Evolutionary conservation across 2,888 invertebrate species (phyloP), one percentile per base, ranked within the genome.

Genomic region (Dusona sp.): DNA sequence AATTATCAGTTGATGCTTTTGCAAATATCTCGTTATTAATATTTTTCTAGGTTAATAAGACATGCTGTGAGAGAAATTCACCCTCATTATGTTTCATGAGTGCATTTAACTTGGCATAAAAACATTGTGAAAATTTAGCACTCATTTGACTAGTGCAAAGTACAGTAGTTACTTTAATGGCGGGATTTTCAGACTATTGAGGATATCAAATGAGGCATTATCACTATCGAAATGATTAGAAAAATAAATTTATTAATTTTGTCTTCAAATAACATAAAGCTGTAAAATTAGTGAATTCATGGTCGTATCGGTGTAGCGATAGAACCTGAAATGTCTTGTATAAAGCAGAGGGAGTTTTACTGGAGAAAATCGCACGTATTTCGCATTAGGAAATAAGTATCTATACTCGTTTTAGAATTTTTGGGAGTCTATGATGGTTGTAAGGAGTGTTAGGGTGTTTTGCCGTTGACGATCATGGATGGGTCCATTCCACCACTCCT

Each of bases 391-490:
- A 25, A 45, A 68, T 68, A 8, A 25, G 25, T 11, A 29, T 45
- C 1, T 9, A 29, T 19, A 3, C 11, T 19, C 1, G 29, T 48
- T 70, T 45, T 19, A 4, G 70, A 29, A 25, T 16, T 25, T 70
- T 70, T 29, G 61, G 61, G 6, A 29, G 29, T 61, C 29, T 29
- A 61, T 61, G 16, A 0, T 29, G 29, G 13, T 61, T 29, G 16
- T 1, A 61, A 29, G 29, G 61, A 61, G 61, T 61, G 61, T 61
- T 29, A 29, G 61, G 29, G 61, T 61, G 61, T 61, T 61, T 61
- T 61, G 29, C 29, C 29, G 29, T 61, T 61, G 61, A 29, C 29
- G 29, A 61, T 61, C 29, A 61, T 29, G 61, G 61, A 61, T 61
- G 61, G 61, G 61, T 61, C 61, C 61, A 61, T 61, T 38, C 33